Conservation (phyloP, 2,113 vertebrate genomes). For the Seriola aureovittata region DNA sequence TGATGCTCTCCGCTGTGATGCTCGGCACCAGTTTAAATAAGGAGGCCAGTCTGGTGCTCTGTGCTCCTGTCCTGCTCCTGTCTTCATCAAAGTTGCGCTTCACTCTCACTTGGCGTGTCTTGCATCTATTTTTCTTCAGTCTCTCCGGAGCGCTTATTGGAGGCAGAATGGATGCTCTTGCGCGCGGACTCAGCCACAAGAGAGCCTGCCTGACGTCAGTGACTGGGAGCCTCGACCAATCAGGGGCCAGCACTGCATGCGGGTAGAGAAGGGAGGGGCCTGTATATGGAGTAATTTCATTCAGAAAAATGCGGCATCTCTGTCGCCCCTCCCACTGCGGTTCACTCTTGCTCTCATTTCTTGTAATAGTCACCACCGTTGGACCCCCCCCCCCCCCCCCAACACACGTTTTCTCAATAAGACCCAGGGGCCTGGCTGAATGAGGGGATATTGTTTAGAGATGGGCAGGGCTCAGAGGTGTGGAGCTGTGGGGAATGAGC, state of each 20-base stretch:
- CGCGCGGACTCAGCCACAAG: constrained; percentile 69
- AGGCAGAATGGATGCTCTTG: constrained; percentile 72
- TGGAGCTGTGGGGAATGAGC: neutral
- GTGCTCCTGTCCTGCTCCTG: constrained; percentile 3
- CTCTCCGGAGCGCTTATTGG: constrained; percentile 46
- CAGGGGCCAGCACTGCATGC: constrained; percentile 41
- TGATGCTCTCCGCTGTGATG: constrained; percentile 12
- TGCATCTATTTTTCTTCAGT: constrained; percentile 35
- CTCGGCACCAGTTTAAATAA: neutral
- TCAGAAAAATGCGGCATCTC: constrained; percentile 89
- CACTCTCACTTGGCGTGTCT: constrained; percentile 21
- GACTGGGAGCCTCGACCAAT: constrained; percentile 74
- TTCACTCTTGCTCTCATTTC: constrained; percentile 61
- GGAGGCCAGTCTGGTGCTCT: neutral
- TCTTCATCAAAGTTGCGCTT: constrained; percentile 34
- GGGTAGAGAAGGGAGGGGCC: constrained; percentile 19
- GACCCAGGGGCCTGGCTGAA: constrained; percentile 13
- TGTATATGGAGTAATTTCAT: constrained; percentile 85
- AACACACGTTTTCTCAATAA: constrained; percentile 15
- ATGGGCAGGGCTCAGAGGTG: neutral
- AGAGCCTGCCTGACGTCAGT: constrained; percentile 82
- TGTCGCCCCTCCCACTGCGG: constrained; percentile 86
- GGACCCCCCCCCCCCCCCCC: no score
- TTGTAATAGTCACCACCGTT: constrained; percentile 51
- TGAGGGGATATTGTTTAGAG: constrained; percentile 5